Percentiles rank a stretch among this genome's conserved stretches.
Evolutionary conservation across 2,797 vertebrate species (phyloP).

Genomic region (Clarias platycephalus): DNA sequence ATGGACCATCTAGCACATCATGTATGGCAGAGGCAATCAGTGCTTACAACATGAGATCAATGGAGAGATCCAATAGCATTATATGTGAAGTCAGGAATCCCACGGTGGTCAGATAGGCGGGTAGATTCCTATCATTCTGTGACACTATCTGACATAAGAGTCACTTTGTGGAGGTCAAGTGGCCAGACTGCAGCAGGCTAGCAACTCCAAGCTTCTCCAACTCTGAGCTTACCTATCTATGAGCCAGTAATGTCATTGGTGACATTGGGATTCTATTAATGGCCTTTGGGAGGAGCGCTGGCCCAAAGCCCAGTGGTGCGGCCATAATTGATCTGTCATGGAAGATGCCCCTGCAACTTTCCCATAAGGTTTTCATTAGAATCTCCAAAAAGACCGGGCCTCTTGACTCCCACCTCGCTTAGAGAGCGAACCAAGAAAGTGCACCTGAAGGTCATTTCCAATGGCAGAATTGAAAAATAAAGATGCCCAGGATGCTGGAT

Average conservation of each 20-base stretch:
- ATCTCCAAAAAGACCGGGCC: slow-evolving; percentile 65
- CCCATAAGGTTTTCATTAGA: slow-evolving; percentile 75
- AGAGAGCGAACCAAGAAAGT: slow-evolving; percentile 43
- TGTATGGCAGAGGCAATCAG: slow-evolving; percentile 45
- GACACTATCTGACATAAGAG: slow-evolving; percentile 42
- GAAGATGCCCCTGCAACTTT: slow-evolving; percentile 74
- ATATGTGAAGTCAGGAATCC: slow-evolving; percentile 20
- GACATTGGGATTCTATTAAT: slow-evolving; percentile 82
- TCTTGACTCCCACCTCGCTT: slow-evolving; percentile 54
- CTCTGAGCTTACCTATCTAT: slow-evolving; percentile 55
- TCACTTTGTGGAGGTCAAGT: slow-evolving; percentile 48
- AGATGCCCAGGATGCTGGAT: slow-evolving; percentile 64
- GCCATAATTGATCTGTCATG: slow-evolving; percentile 83
- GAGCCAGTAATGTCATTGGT: slow-evolving; percentile 74
- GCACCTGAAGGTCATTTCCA: slow-evolving; percentile 72
- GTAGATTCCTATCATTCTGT: slow-evolving; percentile 19
- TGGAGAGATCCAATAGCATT: slow-evolving; percentile 24
- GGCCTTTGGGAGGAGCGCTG: slow-evolving; percentile 70
- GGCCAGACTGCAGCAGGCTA: slow-evolving; percentile 41
- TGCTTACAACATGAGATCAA: slow-evolving; percentile 45
- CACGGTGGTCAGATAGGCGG: slow-evolving; percentile 4
- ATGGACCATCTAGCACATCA: slow-evolving; percentile 34
- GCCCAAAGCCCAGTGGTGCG: slow-evolving; percentile 76
- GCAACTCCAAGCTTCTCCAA: slow-evolving; percentile 37
- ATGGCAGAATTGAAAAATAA: slow-evolving; percentile 65